phyloP scores from a whole-genome alignment of 2,113 vertebrate genomes.

The Lasiurus cinereus region DNA sequence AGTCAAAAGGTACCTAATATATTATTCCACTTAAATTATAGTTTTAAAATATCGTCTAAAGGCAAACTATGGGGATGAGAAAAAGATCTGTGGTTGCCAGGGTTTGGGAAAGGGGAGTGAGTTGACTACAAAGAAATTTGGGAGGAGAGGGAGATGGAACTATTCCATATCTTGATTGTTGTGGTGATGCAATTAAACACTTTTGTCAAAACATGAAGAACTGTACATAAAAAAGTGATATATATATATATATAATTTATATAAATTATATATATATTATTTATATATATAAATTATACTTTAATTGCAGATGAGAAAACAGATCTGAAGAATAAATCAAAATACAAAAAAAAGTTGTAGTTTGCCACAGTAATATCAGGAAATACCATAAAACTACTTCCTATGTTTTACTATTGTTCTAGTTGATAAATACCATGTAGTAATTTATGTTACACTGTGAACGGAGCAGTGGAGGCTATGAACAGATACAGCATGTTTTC shows the following conservation, averaged over 20 bases:
- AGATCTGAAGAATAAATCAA: slow-evolving; percentile 1
- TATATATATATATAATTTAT: background rate
- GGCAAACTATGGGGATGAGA: background rate
- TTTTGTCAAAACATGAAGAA: slow-evolving; percentile 15
- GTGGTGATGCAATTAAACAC: background rate
- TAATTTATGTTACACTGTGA: slow-evolving; percentile 11
- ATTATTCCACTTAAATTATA: background rate
- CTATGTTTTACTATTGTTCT: background rate
- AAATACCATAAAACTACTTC: background rate
- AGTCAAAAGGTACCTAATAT: background rate
- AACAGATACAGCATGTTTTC: background rate
- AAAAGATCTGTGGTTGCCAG: background rate
- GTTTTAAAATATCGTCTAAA: background rate
- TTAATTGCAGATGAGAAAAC: background rate
- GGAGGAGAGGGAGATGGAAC: background rate
- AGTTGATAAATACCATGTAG: background rate
- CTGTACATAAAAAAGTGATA: background rate
- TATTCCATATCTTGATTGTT: background rate
- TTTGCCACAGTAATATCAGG: background rate
- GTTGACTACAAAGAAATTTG: background rate
- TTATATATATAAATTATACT: slow-evolving; percentile 13
- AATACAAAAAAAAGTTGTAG: background rate
- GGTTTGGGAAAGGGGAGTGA: background rate
- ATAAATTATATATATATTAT: background rate
- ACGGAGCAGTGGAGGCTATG: background rate